Evolutionary conservation across 2,797 vertebrate genomes (phyloP), one percentile per base, ranked within the genome.

Genomic region (Enteromius argenteus): DNA sequence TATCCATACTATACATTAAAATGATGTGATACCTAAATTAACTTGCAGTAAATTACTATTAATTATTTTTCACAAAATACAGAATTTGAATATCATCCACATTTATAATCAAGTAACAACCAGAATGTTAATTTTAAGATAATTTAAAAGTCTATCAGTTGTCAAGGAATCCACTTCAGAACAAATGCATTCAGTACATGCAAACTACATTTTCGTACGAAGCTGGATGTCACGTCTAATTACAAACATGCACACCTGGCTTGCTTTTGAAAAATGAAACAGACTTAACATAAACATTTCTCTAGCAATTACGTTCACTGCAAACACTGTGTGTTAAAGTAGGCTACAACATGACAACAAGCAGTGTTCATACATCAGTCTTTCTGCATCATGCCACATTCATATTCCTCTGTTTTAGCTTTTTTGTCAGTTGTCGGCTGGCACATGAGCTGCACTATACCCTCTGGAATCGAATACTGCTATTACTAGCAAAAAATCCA

Each of bases 401-500:
- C 27, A 35, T 74, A 74, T n/a, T 35, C 1, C 4, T 56, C 21
- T 75, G 32, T 74, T 51, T 51, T 32, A 37, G 44, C 17, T 49
- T 44, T 69, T 58, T 58, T n/a, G n/a, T 39, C 23, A 68, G 44
- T 69, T 3, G 51, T 60, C 60, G 15, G 14, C 5, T 62, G 71
- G 35, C 35, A 58, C 51, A 44, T 30, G 23, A 58, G n/a, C 79
- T 69, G 49, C 66, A 9, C 14, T 44, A 32, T 81, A 51, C 51
- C 17, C 3, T 60, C 37, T 80, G 51, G 51, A 71, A 80, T 44
- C 17, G 1, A 58, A 69, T 60, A 60, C 51, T 72, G 51, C 51
- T 44, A 19, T 44, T 60, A 44, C 42, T 80, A 71, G 66, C 64
- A 68, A 44, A 35, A 58, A 71, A 71, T 71, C 4, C 21, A 42